Evolutionary conservation across 1,140 invertebrate species (phyloP), one percentile per base, ranked within the genome.

Genomic region (Saccostrea echinata): DNA sequence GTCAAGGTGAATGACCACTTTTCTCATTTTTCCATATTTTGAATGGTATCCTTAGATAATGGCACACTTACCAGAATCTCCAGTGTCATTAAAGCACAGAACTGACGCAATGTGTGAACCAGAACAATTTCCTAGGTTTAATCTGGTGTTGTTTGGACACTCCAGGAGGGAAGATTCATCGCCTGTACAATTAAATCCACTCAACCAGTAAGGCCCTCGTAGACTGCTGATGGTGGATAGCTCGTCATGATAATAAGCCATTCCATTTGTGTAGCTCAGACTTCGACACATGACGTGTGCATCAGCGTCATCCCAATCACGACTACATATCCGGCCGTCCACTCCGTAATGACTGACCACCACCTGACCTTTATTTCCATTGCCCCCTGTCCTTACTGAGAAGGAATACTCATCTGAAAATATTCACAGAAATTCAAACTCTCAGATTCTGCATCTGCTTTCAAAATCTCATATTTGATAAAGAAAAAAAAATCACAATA

Each of bases 141-240:
- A 30, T 35, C 92, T 83, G 33, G 88, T 88, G 53, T 89, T 88
- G 61, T 93, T 92, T 6, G 89, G 84, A 81, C 93, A 94, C 16
- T 89, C 76, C 35, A 92, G 88, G 11, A 94, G 55, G 52, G 64
- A 80, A 0, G 84, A 43, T 61, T 94, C 93, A 18, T 89, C 87
- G 53, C 93, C 93, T 0, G 84, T 89, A 90, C 93, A 94, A 35
- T 92, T 90, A 11, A 94, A 86, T 43, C 92, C 88, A 84, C 90
- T 91, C 84, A 94, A 82, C 93, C 93, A 94, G 76, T 92, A 92
- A 0, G 93, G 92, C 21, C 93, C 93, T 52, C 88, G 81, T 33
- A 82, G 57, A 30, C 86, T 84, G 16, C 90, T 82, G 13, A 88
- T 84, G 8, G 87, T 71, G 51, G 89, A 90, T 33, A 89, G 86